These are phyloP conservation scores for Semaprochilodus insignis DNA, from an alignment of 2,797 vertebrate species.

Conservation along the genomic window DNA sequence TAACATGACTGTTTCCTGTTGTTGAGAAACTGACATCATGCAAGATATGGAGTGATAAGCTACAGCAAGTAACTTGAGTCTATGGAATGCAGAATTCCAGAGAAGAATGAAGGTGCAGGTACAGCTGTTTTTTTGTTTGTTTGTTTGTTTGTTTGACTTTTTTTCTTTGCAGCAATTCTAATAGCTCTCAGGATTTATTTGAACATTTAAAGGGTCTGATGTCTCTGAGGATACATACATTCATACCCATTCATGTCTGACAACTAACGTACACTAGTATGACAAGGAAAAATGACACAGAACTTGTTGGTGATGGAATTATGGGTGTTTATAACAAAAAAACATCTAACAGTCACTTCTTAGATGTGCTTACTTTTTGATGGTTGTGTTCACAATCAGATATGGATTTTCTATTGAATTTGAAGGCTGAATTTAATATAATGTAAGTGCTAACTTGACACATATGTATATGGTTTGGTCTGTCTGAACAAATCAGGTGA, in stretches of 20 bases:
- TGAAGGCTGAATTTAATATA: background rate
- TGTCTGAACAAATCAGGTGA: too few species aligned
- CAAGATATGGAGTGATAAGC: background rate
- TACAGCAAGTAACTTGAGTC: background rate
- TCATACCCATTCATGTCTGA: background rate
- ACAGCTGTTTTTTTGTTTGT: background rate
- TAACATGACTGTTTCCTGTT: background rate
- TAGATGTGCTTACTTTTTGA: too few species aligned
- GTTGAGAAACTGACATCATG: background rate
- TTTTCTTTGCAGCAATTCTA: too few species aligned
- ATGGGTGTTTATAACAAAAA: too few species aligned
- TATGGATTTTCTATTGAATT: background rate
- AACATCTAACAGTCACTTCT: too few species aligned
- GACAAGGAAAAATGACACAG: background rate
- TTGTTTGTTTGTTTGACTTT: too few species aligned
- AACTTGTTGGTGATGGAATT: background rate
- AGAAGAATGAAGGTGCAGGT: background rate
- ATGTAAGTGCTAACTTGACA: background rate
- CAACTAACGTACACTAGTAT: background rate
- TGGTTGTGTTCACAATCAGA: background rate
- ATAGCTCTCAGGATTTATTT: background rate
- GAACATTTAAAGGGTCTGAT: background rate
- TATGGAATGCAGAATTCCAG: background rate
- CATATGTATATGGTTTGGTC: background rate
- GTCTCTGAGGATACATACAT: too few species aligned